Conservation (phyloP, 2,797 vertebrate genomes). For the Melanotaenia trifasciata region DNA sequence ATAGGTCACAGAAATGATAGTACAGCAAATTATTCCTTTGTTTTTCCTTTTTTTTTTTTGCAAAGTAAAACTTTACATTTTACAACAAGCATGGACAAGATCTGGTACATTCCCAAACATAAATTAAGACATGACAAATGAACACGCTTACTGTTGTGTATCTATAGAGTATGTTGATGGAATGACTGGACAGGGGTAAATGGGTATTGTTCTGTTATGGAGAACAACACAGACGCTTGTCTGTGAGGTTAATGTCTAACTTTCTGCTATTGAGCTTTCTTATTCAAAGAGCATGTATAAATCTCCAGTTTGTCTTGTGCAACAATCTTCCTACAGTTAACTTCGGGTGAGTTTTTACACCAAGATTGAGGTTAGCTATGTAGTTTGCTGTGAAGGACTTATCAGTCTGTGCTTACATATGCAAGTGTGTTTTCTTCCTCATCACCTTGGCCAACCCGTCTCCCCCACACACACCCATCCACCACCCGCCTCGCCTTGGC, state of each 20-base stretch:
- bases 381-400: conserved; percentile 44
- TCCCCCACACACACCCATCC: conserved; percentile 39
- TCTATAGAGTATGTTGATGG: conserved; percentile 33
- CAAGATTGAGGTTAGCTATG: too few relatives aligned
- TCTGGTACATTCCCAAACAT: conserved; percentile 70
- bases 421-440: conserved; percentile 50
- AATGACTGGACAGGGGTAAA: conserved; percentile 38
- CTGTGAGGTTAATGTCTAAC: conserved; percentile 27
- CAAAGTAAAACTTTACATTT: conserved; percentile 60
- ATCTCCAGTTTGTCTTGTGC: neutral
- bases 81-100: conserved; percentile 66
- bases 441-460: conserved; percentile 33
- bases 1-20: conserved; percentile 43
- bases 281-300: conserved; percentile 10
- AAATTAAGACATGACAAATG: conserved; percentile 73
- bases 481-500: conserved; percentile 52
- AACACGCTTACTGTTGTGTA: conserved; percentile 55
- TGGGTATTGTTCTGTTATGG: conserved; percentile 50
- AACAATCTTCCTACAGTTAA: neutral
- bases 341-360: neutral
- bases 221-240: conserved; percentile 22
- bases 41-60: conserved; percentile 41
- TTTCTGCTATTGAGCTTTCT: conserved; percentile 21
- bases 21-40: conserved; percentile 62
- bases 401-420: conserved; percentile 26